Conservation (phyloP, 2,888 invertebrate species). For the Beris chalybata region DNA sequence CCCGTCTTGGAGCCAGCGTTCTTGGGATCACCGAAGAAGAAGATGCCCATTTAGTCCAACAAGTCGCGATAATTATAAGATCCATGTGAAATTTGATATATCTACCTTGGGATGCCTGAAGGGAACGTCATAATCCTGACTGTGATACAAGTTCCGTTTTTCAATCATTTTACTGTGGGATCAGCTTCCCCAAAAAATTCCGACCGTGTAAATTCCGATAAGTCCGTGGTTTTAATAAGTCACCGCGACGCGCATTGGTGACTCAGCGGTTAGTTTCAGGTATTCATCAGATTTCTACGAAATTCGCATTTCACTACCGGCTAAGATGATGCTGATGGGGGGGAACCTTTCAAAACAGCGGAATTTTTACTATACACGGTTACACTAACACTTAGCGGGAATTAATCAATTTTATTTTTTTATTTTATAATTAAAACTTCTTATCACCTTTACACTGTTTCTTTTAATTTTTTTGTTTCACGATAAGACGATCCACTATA, state of each 20-base stretch:
- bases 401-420: too few species aligned
- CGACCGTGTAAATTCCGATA: not conserved
- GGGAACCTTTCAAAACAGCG: not conserved
- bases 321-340: not conserved
- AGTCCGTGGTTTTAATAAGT: conserved; percentile 7
- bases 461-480: too few species aligned
- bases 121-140: conserved; percentile 27
- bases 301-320: conserved; percentile 17
- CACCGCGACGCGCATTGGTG: conserved; percentile 14
- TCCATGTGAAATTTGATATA: conserved; percentile 6
- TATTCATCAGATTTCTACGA: conserved; percentile 23
- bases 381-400: too few species aligned
- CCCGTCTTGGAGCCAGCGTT: not conserved
- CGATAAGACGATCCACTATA: too few species aligned
- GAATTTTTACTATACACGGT: too few species aligned
- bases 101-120: conserved; percentile 29
- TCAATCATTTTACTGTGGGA: conserved; percentile 11
- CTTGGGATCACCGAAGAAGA: conserved; percentile 9
- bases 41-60: conserved; percentile 5
- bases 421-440: too few species aligned
- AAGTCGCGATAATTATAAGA: conserved; percentile 1
- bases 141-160: conserved; percentile 21
- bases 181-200: conserved; percentile 3
- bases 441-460: too few species aligned
- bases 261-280: conserved; percentile 12